phyloP scores from a whole-genome alignment of 1,140 invertebrate genomes.

The Micrasema longulum region DNA sequence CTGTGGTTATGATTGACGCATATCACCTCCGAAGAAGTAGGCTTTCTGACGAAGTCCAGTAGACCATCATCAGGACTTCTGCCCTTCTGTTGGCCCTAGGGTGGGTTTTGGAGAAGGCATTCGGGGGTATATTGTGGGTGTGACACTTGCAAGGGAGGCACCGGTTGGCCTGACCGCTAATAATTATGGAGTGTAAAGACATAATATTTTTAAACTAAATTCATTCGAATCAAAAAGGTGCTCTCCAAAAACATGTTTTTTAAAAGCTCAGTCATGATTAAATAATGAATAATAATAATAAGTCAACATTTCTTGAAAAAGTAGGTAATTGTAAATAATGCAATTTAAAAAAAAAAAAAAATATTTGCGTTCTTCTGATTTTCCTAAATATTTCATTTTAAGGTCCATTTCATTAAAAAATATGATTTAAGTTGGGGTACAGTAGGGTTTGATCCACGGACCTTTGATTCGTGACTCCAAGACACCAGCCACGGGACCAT shows the following conservation, averaged over 20 bases:
- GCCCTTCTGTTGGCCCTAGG: constrained; percentile 29
- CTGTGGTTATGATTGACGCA: constrained; percentile 15
- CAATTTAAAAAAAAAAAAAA: too few relatives aligned
- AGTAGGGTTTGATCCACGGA: too few relatives aligned
- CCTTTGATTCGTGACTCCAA: too few relatives aligned
- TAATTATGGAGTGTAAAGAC: constrained; percentile 17
- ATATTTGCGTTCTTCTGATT: too few relatives aligned
- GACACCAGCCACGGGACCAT: too few relatives aligned
- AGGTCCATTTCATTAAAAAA: too few relatives aligned
- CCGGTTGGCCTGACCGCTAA: constrained; percentile 16
- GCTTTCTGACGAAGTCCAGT: constrained; percentile 16
- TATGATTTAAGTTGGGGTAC: too few relatives aligned
- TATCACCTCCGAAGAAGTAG: constrained; percentile 31
- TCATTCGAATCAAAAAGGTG: background rate
- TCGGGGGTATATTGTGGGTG: background rate
- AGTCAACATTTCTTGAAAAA: too few relatives aligned
- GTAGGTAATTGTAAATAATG: too few relatives aligned
- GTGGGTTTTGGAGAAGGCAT: constrained; percentile 1
- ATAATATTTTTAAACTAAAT: constrained; percentile 2
- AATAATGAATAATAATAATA: too few relatives aligned
- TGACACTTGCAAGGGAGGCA: constrained; percentile 15
- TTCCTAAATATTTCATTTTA: too few relatives aligned
- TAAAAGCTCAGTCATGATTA: too few relatives aligned
- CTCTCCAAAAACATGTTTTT: background rate
- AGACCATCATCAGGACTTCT: constrained; percentile 12